Percentiles rank a stretch among this genome's conserved stretches.
Conservation (phyloP, 2,888 invertebrate genomes). For the Drosophila borborema region DNA sequence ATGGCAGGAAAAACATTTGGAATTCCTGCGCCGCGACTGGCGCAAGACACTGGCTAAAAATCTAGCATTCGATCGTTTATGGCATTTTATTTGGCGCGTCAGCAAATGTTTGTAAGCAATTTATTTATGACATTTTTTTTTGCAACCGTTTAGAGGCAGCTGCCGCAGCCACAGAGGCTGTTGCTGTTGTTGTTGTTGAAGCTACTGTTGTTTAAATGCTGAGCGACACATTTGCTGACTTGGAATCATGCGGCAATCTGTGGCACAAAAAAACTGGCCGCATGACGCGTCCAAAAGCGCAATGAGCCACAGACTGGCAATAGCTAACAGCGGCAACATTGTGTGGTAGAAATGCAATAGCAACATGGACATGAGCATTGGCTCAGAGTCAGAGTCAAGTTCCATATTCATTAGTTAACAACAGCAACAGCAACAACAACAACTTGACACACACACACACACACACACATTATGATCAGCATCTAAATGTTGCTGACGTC, state of each 20-base stretch:
- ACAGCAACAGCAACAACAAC: constrained; percentile 28
- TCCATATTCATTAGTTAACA: constrained; percentile 83
- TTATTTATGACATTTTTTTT: constrained; percentile 80
- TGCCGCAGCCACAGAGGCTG: neutral
- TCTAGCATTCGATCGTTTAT: constrained; percentile 83
- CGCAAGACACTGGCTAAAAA: constrained; percentile 66
- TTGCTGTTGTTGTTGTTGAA: constrained; percentile 11
- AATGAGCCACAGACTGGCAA: constrained; percentile 71
- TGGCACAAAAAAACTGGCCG: constrained; percentile 74
- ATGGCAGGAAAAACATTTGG: constrained; percentile 75
- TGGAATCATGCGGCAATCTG: constrained; percentile 82
- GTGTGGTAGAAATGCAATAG: constrained; percentile 29
- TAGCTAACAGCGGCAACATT: constrained; percentile 45
- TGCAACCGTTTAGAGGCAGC: constrained; percentile 59
- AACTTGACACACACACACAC: constrained; percentile 1
- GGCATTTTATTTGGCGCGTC: constrained; percentile 84
- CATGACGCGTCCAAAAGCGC: constrained; percentile 80
- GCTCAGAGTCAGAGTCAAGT: constrained; percentile 80
- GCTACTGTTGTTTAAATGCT: constrained; percentile 74
- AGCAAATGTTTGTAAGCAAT: constrained; percentile 80
- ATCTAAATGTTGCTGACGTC: constrained; percentile 44
- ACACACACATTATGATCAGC: constrained; percentile 30
- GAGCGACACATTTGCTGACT: constrained; percentile 79
- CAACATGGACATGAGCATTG: constrained; percentile 64
- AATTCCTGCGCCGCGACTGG: constrained; percentile 67